Percentiles rank a stretch among this genome's conserved stretches.
phyloP scores from a whole-genome alignment of 2,888 invertebrate genomes.

The Clepsis dumicolana region DNA sequence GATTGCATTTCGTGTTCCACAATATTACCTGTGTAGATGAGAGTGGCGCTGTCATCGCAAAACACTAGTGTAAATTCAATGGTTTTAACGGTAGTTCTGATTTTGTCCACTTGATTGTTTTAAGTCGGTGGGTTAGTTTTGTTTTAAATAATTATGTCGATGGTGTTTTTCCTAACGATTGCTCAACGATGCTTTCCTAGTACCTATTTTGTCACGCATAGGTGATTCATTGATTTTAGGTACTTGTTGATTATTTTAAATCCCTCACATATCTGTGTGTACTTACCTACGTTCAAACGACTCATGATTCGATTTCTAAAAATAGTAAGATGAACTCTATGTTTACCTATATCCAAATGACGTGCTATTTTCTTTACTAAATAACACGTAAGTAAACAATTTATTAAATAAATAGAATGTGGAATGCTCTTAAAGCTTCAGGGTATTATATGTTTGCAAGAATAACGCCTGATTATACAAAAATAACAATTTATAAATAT shows the following conservation, averaged over 20 bases:
- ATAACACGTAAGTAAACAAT: no score
- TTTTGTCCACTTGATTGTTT: background rate
- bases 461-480: no score
- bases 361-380: no score
- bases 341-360: no score
- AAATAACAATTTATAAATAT: no score
- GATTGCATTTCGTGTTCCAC: constrained; percentile 4
- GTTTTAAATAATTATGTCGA: constrained; percentile 5
- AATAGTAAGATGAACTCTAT: no score
- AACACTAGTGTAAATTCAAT: background rate
- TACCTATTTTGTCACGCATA: background rate
- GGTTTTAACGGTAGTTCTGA: background rate
- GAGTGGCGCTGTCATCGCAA: background rate
- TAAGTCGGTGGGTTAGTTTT: background rate
- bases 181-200: constrained; percentile 5
- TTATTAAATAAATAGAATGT: no score
- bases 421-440: no score
- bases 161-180: constrained; percentile 12
- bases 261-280: background rate
- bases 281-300: no score
- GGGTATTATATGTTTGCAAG: no score
- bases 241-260: background rate
- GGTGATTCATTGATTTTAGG: constrained; percentile 24
- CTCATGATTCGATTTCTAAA: no score
- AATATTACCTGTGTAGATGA: background rate